Percentiles rank a stretch among this genome's conserved stretches.
These are phyloP conservation scores for Carduelis carduelis DNA, from an alignment of 2,797 vertebrate genomes.

Conservation along the genomic window DNA sequence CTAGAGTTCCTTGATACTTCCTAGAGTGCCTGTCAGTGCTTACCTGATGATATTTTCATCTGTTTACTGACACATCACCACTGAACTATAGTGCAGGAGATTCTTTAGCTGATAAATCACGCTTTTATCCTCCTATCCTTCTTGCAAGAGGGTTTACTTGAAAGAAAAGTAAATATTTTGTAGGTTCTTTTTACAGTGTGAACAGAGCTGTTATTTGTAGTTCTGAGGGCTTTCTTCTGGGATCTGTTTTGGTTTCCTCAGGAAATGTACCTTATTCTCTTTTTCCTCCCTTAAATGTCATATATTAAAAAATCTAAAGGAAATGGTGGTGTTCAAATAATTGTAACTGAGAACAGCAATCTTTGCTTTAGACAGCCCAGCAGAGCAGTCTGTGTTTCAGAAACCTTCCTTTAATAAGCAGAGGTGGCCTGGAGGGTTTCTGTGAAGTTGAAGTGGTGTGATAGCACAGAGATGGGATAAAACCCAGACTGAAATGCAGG, in stretches of 20 bases:
- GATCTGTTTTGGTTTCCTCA: neutral
- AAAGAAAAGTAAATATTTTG: neutral
- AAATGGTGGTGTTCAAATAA: neutral
- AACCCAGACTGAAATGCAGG: neutral
- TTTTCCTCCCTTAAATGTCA: neutral
- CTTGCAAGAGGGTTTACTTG: neutral
- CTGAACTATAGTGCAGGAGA: neutral
- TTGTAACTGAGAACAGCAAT: neutral
- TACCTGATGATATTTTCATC: neutral
- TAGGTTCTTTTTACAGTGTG: neutral
- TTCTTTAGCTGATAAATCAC: neutral
- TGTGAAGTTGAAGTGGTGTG: neutral
- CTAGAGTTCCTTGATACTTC: neutral
- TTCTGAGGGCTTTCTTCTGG: neutral
- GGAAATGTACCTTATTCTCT: neutral
- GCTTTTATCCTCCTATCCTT: neutral
- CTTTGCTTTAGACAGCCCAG: neutral
- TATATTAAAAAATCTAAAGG: neutral
- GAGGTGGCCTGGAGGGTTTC: neutral
- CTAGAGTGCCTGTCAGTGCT: neutral
- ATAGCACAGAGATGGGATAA: neutral
- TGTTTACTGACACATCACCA: neutral
- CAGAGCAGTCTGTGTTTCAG: neutral
- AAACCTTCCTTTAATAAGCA: neutral
- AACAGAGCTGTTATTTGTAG: neutral